Evolutionary conservation across 2,888 invertebrate species (phyloP), one percentile per base, ranked within the genome.

Genomic region (Ariolimax columbianus): DNA sequence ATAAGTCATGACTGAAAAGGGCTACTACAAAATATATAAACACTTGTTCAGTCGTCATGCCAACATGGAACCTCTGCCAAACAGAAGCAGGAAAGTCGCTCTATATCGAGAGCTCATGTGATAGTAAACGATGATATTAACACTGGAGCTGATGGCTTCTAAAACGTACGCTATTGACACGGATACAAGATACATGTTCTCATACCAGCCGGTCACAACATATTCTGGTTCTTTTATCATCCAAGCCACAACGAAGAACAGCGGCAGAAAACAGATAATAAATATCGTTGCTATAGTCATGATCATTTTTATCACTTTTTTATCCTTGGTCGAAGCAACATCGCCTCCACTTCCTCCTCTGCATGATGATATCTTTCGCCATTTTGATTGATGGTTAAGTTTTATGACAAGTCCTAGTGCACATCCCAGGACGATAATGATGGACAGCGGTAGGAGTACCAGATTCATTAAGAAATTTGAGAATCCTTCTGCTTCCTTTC

Each of bases 21-120:
- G n/a, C n/a, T n/a, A n/a, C n/a, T n/a, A n/a, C n/a, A n/a, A n/a
- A n/a, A n/a, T n/a, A n/a, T n/a, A n/a, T n/a, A n/a, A n/a, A n/a
- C n/a, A n/a, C n/a, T n/a, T n/a, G n/a, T n/a, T n/a, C n/a, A n/a
- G n/a, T n/a, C n/a, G n/a, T n/a, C n/a, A n/a, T n/a, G n/a, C n/a
- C n/a, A n/a, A n/a, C n/a, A n/a, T n/a, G n/a, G n/a, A n/a, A n/a
- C n/a, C n/a, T n/a, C n/a, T n/a, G n/a, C n/a, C n/a, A n/a, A 68
- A 68, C n/a, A 68, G 33, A 68, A 23, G n/a, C 33, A 68, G 33
- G 33, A 68, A 68, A 68, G n/a, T 68, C 30, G 68, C 17, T 33
- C 33, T 68, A n/a, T 72, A 72, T 23, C 72, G 72, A 38, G 72
- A 40, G 19, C 72, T 72, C 72, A 72, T 72, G 72, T 72, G 72